These are phyloP conservation scores for Scaptomyza hsui DNA, from an alignment of 1,140 invertebrate genomes.

Conservation along the genomic window DNA sequence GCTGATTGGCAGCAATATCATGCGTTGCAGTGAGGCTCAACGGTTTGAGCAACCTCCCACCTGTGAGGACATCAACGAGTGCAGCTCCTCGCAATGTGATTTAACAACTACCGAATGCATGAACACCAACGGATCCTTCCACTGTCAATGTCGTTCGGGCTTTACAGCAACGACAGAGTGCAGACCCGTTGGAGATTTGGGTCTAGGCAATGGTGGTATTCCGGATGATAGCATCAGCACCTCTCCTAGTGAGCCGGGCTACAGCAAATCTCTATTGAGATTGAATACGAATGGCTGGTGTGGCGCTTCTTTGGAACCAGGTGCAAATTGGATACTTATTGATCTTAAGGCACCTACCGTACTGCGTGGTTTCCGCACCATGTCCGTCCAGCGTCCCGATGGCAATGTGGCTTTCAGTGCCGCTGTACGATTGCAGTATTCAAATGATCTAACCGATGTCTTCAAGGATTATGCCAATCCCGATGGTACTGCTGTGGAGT, in stretches of 20 bases:
- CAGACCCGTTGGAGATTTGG: conserved; percentile 93
- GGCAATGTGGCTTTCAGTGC: conserved; percentile 93
- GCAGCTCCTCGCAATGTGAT: conserved; percentile 94
- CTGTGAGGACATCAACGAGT: conserved; percentile 97
- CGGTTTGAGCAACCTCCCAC: conserved; percentile 92
- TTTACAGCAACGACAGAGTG: conserved; percentile 95
- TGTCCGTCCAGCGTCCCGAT: conserved; percentile 91
- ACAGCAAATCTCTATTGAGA: conserved; percentile 92
- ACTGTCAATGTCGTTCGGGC: conserved; percentile 94
- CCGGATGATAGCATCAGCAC: conserved; percentile 95
- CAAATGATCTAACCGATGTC: conserved; percentile 94
- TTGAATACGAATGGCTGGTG: conserved; percentile 95
- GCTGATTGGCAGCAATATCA: conserved; percentile 92
- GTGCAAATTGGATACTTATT: conserved; percentile 94
- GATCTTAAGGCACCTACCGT: conserved; percentile 96
- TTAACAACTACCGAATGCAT: conserved; percentile 95
- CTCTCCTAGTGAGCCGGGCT: conserved; percentile 92
- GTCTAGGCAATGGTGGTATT: conserved; percentile 94
- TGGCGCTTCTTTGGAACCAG: conserved; percentile 92
- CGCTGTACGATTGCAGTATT: conserved; percentile 93
- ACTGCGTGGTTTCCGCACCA: conserved; percentile 94
- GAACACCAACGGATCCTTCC: conserved; percentile 95
- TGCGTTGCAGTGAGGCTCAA: conserved; percentile 94
- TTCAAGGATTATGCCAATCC: conserved; percentile 96
- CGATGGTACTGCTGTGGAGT: conserved; percentile 96